Evolutionary conservation across 2,888 invertebrate genomes (phyloP), one percentile per base, ranked within the genome.

Genomic region (Coelinius sp.): DNA sequence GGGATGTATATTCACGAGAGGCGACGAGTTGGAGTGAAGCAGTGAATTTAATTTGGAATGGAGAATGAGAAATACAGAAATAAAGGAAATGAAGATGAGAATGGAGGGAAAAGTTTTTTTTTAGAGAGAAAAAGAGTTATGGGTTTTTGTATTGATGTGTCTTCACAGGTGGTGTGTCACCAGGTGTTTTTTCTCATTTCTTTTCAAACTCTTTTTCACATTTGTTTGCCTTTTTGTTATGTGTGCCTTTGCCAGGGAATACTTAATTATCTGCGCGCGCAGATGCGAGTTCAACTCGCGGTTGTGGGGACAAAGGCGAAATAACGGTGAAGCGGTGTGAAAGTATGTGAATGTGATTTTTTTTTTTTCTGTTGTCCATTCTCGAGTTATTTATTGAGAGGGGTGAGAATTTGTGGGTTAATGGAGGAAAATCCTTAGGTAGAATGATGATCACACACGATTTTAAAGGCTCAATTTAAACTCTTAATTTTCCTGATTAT

Each of bases 91-190:
- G 27, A 17, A 59, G 27, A 25, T 27, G n/a, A 24, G 35, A 35
- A 27, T 14, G 17, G 20, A 12, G 5, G 7, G 35, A 59, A 59
- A 56, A 25, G 38, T 12, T 17, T 24, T 17, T 35, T 12, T 38
- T 35, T 7, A 41, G 25, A 25, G 17, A 44, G n/a, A 59, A 24
- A 46, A 68, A 52, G 27, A 27, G 24, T 56, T 62, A 35, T 44
- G 14, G 3, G 24, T 25, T 41, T 59, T 25, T 24, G 44, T n/a
- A 8, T 20, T 24, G 44, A 27, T 17, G 46, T 31, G 63, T 46
- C 63, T 46, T 63, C 62, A 68, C 59, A 69, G 62, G 69, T 69
- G 69, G 69, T 44, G 44, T 49, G 22, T 67, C 38, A 24, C 35
- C 59, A 53, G 35, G 38, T 22, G 27, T 35, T 52, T 27, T 52